Evolutionary conservation across 2,113 vertebrate genomes (phyloP).

Genomic region (Ovis canadensis): DNA sequence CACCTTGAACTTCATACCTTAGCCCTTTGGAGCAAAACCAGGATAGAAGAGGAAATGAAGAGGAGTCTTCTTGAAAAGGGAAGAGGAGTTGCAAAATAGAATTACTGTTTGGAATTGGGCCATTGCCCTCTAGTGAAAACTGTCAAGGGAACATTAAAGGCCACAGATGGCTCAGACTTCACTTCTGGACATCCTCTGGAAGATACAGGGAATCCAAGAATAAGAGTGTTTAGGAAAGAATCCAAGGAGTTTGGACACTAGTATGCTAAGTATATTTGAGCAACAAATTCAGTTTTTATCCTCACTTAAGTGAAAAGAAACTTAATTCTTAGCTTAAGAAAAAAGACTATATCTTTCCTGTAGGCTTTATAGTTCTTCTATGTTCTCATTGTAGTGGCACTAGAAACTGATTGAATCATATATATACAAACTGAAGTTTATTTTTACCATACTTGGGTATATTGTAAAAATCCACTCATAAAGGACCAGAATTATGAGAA

Average conservation of each 20-base stretch:
- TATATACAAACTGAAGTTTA: background rate
- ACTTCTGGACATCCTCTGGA: background rate
- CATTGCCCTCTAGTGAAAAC: constrained; percentile 30
- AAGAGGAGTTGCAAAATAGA: constrained; percentile 21
- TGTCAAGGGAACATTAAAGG: background rate
- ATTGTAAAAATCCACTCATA: background rate
- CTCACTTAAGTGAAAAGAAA: background rate
- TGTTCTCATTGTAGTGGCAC: background rate
- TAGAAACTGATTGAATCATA: background rate
- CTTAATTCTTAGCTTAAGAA: background rate
- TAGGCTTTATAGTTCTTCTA: background rate
- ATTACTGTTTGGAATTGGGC: constrained; percentile 9
- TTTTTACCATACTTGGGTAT: background rate
- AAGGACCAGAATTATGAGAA: background rate
- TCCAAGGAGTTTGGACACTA: background rate
- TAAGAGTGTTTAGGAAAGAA: constrained; percentile 2
- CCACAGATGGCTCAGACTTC: constrained; percentile 1
- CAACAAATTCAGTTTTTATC: background rate
- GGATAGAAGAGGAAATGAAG: background rate
- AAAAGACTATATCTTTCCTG: background rate
- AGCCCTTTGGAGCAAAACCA: background rate
- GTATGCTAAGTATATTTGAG: background rate
- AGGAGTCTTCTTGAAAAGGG: background rate
- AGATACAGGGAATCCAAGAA: background rate
- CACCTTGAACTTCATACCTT: background rate